These are phyloP conservation scores for Melieria picta DNA, from an alignment of 2,888 invertebrate species.

Conservation along the genomic window DNA sequence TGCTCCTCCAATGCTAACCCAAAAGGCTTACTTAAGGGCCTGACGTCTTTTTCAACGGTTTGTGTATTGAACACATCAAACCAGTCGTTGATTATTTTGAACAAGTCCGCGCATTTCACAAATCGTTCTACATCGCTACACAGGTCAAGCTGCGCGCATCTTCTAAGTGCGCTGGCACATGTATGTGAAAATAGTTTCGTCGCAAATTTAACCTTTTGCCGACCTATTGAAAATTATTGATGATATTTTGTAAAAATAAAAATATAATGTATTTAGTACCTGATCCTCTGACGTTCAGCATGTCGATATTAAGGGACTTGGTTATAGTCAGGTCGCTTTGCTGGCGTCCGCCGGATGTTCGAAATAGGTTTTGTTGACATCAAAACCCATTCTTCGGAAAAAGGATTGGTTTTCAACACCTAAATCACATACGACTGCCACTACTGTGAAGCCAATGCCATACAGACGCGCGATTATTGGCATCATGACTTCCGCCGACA, in stretches of 20 bases:
- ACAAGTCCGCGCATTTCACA: neutral
- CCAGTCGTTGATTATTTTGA: neutral
- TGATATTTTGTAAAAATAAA: neutral
- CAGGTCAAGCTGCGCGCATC: neutral
- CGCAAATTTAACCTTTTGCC: neutral
- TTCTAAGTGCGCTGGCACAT: neutral
- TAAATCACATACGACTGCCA: neutral
- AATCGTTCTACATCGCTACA: neutral
- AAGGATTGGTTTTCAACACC: conserved; percentile 8
- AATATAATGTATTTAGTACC: neutral
- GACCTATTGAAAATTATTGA: neutral
- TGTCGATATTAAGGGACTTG: conserved; percentile 1
- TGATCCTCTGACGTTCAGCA: conserved; percentile 25
- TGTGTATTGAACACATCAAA: neutral
- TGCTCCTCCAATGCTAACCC: neutral
- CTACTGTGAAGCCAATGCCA: conserved; percentile 9
- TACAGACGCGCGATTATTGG: neutral
- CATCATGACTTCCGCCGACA: neutral
- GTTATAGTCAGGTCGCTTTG: conserved; percentile 16
- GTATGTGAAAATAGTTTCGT: neutral
- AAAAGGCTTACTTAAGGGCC: neutral
- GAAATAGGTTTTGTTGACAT: conserved; percentile 29
- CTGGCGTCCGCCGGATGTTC: conserved; percentile 6
- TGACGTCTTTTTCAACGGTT: neutral
- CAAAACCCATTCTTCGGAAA: conserved; percentile 16